Conservation (phyloP, 2,797 vertebrate genomes). For the Siniperca undulata region DNA sequence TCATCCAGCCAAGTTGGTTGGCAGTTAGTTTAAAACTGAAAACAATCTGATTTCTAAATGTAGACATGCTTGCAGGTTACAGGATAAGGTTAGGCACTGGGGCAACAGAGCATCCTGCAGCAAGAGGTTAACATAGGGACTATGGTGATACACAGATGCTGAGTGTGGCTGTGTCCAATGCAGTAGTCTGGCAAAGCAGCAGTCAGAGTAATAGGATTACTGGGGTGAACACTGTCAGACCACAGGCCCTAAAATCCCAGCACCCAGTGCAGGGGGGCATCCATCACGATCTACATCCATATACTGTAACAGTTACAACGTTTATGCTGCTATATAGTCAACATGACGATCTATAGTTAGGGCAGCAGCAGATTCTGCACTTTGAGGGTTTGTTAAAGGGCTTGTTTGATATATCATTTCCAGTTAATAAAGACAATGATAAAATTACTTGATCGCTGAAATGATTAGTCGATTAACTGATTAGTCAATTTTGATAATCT, state of each 20-base stretch:
- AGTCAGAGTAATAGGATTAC: slow-evolving; percentile 75
- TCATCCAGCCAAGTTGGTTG: slow-evolving; percentile 3
- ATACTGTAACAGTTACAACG: slow-evolving; percentile 10
- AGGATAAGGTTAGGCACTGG: background rate
- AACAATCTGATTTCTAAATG: background rate
- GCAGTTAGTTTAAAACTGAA: background rate
- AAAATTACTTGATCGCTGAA: background rate
- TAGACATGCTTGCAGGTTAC: background rate
- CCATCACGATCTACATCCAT: slow-evolving; percentile 17
- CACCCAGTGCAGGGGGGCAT: slow-evolving; percentile 16
- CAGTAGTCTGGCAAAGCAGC: slow-evolving; percentile 53
- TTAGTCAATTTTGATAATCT: background rate
- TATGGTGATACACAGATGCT: slow-evolving; percentile 23
- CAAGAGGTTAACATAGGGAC: background rate
- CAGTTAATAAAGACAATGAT: background rate
- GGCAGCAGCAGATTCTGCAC: background rate
- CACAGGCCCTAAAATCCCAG: slow-evolving; percentile 56
- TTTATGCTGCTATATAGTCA: background rate
- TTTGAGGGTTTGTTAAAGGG: background rate
- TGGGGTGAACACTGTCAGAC: slow-evolving; percentile 54
- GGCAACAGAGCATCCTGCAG: slow-evolving; percentile 15
- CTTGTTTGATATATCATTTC: background rate
- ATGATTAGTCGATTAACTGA: background rate
- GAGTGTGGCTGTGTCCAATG: slow-evolving; percentile 28
- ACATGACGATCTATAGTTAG: background rate